A percentile compares a stretch with the other conserved stretches of the same genome.
Evolutionary conservation across 1,140 invertebrate species (phyloP).

Genomic region (Gerris buenoi): DNA sequence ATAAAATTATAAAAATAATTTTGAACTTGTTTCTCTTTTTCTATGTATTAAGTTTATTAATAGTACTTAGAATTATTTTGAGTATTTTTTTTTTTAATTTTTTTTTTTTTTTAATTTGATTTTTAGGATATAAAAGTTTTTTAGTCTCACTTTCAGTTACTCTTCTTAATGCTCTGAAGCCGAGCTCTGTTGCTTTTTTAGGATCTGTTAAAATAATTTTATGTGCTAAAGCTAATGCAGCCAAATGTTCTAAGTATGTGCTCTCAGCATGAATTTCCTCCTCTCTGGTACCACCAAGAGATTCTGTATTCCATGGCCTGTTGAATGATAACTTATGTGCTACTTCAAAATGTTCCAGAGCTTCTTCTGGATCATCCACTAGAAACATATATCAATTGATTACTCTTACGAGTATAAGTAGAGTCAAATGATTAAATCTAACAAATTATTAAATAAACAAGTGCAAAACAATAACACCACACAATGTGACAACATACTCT

Average conservation of each 20-base stretch:
- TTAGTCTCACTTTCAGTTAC: slow-evolving; percentile 1
- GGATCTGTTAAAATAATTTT: background rate
- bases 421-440: background rate
- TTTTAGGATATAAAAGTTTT: background rate
- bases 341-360: background rate
- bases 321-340: background rate
- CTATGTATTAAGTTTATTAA: no score
- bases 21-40: no score
- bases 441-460: background rate
- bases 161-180: slow-evolving; percentile 1
- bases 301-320: background rate
- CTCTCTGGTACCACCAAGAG: background rate
- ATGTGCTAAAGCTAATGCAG: background rate
- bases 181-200: background rate
- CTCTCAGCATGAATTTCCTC: background rate
- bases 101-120: no score
- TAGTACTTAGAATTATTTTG: no score
- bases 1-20: no score
- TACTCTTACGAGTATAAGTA: no score
- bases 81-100: no score
- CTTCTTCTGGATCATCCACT: slow-evolving; percentile 5
- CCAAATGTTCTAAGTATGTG: background rate
- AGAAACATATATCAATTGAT: background rate
- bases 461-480: no score
- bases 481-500: no score